Percentiles rank a stretch among this genome's conserved stretches.
phyloP scores from a whole-genome alignment of 2,113 vertebrate species.

The Alces alces region DNA sequence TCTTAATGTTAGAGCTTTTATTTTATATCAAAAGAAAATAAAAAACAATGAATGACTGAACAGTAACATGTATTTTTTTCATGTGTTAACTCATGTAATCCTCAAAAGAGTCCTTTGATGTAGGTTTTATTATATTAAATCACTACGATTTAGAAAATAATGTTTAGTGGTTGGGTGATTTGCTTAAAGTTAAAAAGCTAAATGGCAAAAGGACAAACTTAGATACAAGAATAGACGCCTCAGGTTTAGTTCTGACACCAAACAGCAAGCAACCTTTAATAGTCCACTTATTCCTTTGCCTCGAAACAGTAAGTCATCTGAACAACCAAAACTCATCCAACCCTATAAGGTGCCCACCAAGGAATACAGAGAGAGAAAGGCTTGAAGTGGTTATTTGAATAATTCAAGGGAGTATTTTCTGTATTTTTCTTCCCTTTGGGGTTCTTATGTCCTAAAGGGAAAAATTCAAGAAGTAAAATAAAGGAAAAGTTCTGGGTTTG shows the following conservation, averaged over 20 bases:
- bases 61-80: background rate
- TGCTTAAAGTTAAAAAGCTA: background rate
- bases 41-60: background rate
- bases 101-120: background rate
- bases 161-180: background rate
- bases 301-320: background rate
- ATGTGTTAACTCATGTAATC: background rate
- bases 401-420: background rate
- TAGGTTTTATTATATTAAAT: background rate
- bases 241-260: background rate
- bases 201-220: background rate
- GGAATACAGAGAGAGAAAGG: background rate
- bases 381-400: background rate
- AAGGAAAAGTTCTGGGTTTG: background rate
- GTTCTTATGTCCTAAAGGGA: background rate
- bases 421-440: background rate
- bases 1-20: background rate
- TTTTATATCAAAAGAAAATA: background rate
- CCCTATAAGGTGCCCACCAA: background rate
- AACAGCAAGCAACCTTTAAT: background rate
- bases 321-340: background rate
- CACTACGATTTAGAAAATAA: background rate
- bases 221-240: background rate
- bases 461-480: background rate
- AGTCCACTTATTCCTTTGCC: background rate